Percentiles rank a stretch among this genome's conserved stretches.
Evolutionary conservation across 2,888 invertebrate genomes (phyloP).

Genomic region (Pyrrhosoma nymphula): DNA sequence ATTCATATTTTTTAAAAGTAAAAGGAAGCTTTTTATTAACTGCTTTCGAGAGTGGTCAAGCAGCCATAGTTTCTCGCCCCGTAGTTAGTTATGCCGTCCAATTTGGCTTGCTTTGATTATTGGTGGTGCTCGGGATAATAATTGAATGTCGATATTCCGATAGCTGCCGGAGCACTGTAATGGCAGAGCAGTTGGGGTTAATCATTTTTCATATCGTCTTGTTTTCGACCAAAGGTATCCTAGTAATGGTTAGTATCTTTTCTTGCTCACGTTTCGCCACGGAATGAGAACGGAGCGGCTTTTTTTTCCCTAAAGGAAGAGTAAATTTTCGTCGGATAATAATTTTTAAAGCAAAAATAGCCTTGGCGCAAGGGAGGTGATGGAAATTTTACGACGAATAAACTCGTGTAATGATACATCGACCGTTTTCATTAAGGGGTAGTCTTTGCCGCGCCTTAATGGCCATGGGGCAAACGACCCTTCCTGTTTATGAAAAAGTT

Average conservation of each 20-base stretch:
- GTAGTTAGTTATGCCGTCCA: constrained; percentile 35
- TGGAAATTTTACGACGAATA: constrained; percentile 52
- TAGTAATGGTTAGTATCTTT: constrained; percentile 20
- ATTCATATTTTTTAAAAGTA: constrained; percentile 47
- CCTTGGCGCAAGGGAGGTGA: not conserved
- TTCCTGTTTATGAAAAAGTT: constrained; percentile 21
- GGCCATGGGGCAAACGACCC: constrained; percentile 35
- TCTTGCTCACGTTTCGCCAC: not conserved
- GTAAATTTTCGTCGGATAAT: not conserved
- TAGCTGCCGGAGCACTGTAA: not conserved
- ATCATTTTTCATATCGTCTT: constrained; percentile 12
- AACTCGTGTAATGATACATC: constrained; percentile 27
- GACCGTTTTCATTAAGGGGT: constrained; percentile 15
- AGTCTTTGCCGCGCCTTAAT: constrained; percentile 11
- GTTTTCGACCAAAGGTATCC: constrained; percentile 23
- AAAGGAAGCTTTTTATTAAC: constrained; percentile 49
- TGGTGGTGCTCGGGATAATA: constrained; percentile 1
- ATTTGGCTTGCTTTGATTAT: constrained; percentile 59
- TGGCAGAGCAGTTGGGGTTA: not conserved
- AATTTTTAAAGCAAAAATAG: constrained; percentile 8
- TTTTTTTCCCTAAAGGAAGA: not conserved
- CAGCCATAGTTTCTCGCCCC: constrained; percentile 26
- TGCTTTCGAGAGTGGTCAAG: constrained; percentile 47
- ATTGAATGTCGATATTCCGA: constrained; percentile 48
- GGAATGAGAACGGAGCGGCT: not conserved